These are phyloP conservation scores for Drosophila paramelanica DNA, from an alignment of 2,888 invertebrate species.

Conservation along the genomic window DNA sequence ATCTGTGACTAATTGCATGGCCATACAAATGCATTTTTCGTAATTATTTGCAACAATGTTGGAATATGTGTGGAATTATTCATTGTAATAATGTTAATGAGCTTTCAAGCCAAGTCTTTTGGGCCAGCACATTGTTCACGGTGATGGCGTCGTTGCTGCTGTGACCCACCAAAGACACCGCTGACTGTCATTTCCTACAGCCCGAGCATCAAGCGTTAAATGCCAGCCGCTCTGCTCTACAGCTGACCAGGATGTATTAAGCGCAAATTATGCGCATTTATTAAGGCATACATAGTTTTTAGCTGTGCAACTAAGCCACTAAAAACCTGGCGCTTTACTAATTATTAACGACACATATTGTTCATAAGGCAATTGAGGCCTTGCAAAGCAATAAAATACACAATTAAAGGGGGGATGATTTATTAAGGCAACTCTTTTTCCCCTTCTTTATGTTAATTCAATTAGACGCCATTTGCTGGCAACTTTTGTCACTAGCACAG, in stretches of 20 bases:
- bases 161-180: constrained; percentile 26
- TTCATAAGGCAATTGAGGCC: no score
- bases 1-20: constrained; percentile 76
- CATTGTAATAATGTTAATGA: constrained; percentile 78
- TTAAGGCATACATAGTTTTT: no score
- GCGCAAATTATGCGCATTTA: constrained; percentile 64
- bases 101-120: constrained; percentile 43
- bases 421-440: constrained; percentile 53
- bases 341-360: no score
- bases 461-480: constrained; percentile 66
- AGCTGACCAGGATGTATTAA: constrained; percentile 64
- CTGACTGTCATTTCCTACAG: constrained; percentile 56
- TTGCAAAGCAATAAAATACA: no score
- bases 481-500: constrained; percentile 39
- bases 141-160: constrained; percentile 26
- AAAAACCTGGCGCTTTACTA: no score
- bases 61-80: constrained; percentile 57
- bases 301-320: no score
- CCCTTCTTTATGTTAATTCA: constrained; percentile 70
- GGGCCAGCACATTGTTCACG: constrained; percentile 28
- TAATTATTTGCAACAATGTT: constrained; percentile 69
- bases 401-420: no score
- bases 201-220: constrained; percentile 50
- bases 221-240: constrained; percentile 40
- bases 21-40: constrained; percentile 76